A percentile compares a stretch with the other conserved stretches of the same genome.
These are phyloP conservation scores for Gavia stellata DNA, from an alignment of 2,113 vertebrate genomes.

Conservation along the genomic window DNA sequence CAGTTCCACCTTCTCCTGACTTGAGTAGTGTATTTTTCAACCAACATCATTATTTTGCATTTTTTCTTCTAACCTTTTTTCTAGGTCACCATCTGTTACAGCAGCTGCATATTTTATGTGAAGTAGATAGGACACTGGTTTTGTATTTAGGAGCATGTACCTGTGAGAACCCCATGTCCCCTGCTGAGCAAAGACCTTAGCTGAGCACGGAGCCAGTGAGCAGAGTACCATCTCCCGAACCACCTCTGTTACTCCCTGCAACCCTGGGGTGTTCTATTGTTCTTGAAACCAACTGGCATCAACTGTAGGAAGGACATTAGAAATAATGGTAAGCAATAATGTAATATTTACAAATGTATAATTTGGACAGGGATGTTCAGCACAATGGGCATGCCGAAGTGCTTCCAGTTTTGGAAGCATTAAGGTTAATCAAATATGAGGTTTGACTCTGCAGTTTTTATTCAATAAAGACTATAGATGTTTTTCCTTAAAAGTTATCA, in stretches of 20 bases:
- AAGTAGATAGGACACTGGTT: neutral
- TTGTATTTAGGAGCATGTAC: neutral
- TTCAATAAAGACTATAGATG: neutral
- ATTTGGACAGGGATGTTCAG: neutral
- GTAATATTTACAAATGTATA: neutral
- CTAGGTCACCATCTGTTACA: slow-evolving; percentile 9
- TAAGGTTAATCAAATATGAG: neutral
- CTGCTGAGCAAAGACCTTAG: neutral
- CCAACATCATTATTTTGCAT: neutral
- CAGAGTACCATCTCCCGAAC: neutral
- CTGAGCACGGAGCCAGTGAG: neutral
- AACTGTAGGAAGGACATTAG: neutral
- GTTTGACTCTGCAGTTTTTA: neutral
- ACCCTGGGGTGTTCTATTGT: neutral
- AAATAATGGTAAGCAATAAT: neutral
- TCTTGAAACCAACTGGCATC: neutral
- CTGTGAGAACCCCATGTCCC: neutral
- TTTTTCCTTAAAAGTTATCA: neutral
- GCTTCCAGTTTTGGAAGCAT: neutral
- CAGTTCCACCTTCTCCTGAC: neutral
- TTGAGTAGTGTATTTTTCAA: neutral
- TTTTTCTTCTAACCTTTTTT: slow-evolving; percentile 2
- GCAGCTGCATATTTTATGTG: neutral
- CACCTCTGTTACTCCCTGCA: neutral
- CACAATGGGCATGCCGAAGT: neutral